Evolutionary conservation across 2,888 invertebrate genomes (phyloP).

Genomic region (Galeopsomyia nigrocyanea): DNA sequence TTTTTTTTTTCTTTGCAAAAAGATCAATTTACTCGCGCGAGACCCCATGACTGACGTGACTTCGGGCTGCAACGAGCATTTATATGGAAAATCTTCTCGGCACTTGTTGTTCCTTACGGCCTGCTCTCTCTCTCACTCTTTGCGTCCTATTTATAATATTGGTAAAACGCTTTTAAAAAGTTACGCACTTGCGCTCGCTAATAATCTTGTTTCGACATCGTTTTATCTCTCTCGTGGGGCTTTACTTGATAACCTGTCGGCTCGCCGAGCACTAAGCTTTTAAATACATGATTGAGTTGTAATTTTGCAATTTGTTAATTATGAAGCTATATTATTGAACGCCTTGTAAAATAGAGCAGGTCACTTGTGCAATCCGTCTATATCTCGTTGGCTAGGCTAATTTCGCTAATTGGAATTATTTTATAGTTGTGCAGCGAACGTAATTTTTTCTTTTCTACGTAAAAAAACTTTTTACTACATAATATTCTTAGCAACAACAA

Average conservation of each 20-base stretch:
- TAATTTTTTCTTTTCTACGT: no score
- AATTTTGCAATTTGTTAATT: constrained; percentile 32
- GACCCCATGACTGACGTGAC: constrained; percentile 14
- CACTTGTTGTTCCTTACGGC: neutral
- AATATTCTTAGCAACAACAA: no score
- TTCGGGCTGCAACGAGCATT: constrained; percentile 3
- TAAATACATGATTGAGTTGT: constrained; percentile 16
- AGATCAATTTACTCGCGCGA: constrained; percentile 42
- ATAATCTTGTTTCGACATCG: constrained; percentile 25
- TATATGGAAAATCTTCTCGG: constrained; percentile 18
- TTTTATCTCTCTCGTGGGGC: constrained; percentile 5
- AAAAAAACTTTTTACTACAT: no score
- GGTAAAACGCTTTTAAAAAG: neutral
- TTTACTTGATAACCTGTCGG: constrained; percentile 4
- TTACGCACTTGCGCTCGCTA: neutral
- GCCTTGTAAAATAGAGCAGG: constrained; percentile 7
- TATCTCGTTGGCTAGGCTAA: no score
- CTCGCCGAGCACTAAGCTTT: neutral
- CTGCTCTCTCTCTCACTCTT: no score
- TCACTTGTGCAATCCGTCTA: neutral
- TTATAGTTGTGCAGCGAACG: no score
- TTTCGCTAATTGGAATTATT: no score
- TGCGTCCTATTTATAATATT: neutral
- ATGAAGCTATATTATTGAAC: constrained; percentile 14
- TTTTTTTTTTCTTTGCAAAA: constrained; percentile 27